Base-by-base conservation (phyloP, 1,140 invertebrate genomes). In the Mercenaria mercenaria region DNA sequence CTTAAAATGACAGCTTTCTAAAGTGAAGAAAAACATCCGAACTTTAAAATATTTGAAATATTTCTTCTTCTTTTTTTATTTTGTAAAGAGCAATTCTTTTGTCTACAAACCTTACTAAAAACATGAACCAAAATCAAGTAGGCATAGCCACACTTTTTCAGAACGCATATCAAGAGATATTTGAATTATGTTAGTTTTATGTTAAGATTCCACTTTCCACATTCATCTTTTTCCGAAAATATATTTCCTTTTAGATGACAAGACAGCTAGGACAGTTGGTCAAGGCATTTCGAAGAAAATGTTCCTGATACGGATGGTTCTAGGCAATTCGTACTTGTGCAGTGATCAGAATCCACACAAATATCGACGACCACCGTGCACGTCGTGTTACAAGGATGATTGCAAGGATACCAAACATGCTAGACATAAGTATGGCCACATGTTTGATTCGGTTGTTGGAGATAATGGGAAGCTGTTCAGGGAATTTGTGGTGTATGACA, bases 401-500 rank as follows among this genome's bases (percentile, higher is more conserved):
- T 91, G 90, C 59, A 87, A 34, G n/a, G 29, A 77, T 56, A 4
- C 11, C 0, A 76, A 50, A 0, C 56, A 61, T 64, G 32, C 32
- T 23, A 13, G 15, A 10, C 59, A 72, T 26, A n/a, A 37, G 18
- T 37, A 39, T 0, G 29, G 11, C 2, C 74, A 77, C 29, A 20
- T 77, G 26, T 93, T 79, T 84, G 91, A 94, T 43, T 94, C 94
- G 11, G 93, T 94, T 4, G 77, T 93, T 0, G 93, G 90, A 0
- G 91, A 93, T 86, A 93, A 92, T 29, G 37, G 67, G 23, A 92
- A 91, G 88, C 64, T 92, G 11, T 94, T 94, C 56, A 37, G 94
- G 50, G 93, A 94, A 76, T 94, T 94, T 92, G 91, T 93, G 81
- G 91, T 94, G 8, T 94, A 93, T 87, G 93, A 94, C 29, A 72